Evolutionary conservation across 64 coral and sea anemone species (phyloP).

Genomic region (Trachythela sp.): DNA sequence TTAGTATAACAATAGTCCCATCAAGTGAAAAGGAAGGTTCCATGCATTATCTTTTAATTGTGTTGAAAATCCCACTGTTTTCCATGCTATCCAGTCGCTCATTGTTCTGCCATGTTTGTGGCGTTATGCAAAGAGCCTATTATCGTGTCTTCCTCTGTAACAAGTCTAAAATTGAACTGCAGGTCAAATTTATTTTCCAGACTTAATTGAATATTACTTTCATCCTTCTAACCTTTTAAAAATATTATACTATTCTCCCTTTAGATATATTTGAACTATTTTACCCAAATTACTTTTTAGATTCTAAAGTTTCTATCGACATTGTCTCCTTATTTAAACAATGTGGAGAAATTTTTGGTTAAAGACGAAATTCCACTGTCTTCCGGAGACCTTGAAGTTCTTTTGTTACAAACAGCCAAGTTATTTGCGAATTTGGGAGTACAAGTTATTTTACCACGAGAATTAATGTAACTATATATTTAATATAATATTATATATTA

Average conservation of each 20-base stretch:
- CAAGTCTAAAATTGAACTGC: no score
- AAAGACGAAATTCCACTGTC: constrained; percentile 31
- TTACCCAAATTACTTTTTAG: neutral
- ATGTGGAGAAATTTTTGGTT: constrained; percentile 43
- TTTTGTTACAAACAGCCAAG: constrained; percentile 45
- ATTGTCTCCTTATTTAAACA: constrained; percentile 45
- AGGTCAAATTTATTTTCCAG: no score
- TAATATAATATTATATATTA: neutral
- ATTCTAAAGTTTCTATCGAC: constrained; percentile 46
- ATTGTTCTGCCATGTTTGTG: no score
- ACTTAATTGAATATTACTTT: no score
- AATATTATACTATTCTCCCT: neutral
- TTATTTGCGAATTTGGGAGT: constrained; percentile 30
- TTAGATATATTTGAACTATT: neutral
- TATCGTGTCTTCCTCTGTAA: no score
- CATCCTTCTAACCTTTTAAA: no score
- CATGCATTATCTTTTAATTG: no score
- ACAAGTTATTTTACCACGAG: constrained; percentile 23
- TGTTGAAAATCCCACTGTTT: no score
- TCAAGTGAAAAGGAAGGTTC: no score
- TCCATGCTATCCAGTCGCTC: no score
- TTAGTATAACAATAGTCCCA: no score
- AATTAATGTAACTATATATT: constrained; percentile 35
- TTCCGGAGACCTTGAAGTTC: constrained; percentile 35
- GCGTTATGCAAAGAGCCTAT: no score